Evolutionary conservation across 2,888 invertebrate genomes (phyloP).

Genomic region (Sesia apiformis): DNA sequence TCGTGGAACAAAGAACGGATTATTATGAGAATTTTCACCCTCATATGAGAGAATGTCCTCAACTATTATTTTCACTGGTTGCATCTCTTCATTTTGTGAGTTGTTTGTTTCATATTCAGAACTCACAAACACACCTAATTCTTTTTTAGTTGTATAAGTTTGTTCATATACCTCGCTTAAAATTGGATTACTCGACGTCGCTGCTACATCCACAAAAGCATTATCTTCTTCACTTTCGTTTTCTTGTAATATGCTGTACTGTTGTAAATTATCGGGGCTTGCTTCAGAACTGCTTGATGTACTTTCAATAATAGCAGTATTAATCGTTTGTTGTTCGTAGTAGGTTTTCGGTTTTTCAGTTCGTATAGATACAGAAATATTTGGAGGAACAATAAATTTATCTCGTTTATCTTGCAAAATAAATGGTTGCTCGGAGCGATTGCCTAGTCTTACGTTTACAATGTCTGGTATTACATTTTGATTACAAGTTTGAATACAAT

Average conservation of each 20-base stretch:
- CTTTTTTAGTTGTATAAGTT: conserved; percentile 36
- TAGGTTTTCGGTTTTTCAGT: conserved; percentile 34
- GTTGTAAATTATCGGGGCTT: not conserved
- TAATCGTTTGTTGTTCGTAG: conserved; percentile 6
- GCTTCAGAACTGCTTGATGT: not conserved
- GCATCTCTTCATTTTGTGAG: conserved; percentile 48
- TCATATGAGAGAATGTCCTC: conserved; percentile 14
- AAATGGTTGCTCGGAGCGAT: conserved; percentile 13
- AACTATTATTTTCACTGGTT: conserved; percentile 36
- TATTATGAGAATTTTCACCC: conserved; percentile 15
- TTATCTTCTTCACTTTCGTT: conserved; percentile 29
- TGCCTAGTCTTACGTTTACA: not conserved
- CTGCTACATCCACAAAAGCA: conserved; percentile 20
- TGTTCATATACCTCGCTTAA: conserved; percentile 35
- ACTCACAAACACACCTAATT: conserved; percentile 41
- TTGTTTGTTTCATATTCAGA: conserved; percentile 58
- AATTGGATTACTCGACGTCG: conserved; percentile 46
- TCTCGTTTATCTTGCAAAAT: conserved; percentile 31
- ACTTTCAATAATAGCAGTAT: not conserved
- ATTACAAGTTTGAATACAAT: not conserved
- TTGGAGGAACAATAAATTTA: conserved; percentile 54
- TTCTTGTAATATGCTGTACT: conserved; percentile 13
- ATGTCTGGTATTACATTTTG: not conserved
- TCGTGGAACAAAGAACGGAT: conserved; percentile 39
- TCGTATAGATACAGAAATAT: conserved; percentile 46